Percentiles rank a stretch among this genome's conserved stretches.
Conservation (phyloP, 2,113 vertebrate genomes). For the Glareola pratincola region DNA sequence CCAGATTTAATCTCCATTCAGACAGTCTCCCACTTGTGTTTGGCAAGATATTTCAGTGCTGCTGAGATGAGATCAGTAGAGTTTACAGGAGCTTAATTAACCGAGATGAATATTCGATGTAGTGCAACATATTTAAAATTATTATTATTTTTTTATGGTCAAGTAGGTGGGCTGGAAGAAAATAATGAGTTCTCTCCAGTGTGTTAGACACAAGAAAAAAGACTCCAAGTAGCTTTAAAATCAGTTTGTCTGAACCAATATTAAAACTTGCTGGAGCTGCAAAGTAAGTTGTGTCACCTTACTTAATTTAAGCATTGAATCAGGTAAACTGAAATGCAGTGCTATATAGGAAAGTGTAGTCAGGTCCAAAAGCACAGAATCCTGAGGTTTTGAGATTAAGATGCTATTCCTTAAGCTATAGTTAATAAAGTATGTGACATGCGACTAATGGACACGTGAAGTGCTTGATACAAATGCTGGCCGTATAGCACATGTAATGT, state of each 20-base stretch:
- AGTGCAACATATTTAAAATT: background rate
- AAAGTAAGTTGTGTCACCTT: background rate
- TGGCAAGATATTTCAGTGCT: background rate
- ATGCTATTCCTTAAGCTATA: background rate
- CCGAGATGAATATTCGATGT: background rate
- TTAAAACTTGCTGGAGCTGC: background rate
- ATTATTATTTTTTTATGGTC: background rate
- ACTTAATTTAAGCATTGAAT: background rate
- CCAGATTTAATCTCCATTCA: background rate
- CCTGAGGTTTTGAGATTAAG: background rate
- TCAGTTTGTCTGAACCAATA: background rate
- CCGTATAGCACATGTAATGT: accelerated
- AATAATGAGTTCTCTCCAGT: background rate
- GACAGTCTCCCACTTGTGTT: background rate
- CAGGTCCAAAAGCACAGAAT: background rate
- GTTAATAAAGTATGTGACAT: background rate
- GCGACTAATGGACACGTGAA: background rate
- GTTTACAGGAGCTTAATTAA: background rate
- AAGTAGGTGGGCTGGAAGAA: background rate
- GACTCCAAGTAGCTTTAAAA: background rate
- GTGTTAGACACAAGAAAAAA: background rate
- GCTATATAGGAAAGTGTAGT: background rate
- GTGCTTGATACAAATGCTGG: background rate
- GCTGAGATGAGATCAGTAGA: background rate
- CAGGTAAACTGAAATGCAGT: background rate